These are phyloP conservation scores for Sitta europaea DNA, from an alignment of 2,113 vertebrate species.

Conservation along the genomic window DNA sequence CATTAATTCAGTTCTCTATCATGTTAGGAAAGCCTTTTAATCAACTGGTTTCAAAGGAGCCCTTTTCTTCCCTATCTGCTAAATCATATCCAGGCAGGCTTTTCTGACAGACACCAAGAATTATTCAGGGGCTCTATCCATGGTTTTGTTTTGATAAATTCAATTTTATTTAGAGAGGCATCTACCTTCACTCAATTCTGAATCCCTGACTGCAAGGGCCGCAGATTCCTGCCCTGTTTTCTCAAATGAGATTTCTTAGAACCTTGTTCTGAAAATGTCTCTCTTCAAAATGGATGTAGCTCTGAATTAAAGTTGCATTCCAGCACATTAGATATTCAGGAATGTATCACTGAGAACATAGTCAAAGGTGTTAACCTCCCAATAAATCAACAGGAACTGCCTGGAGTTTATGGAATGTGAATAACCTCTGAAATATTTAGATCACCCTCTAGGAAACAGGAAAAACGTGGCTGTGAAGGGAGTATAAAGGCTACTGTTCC, in stretches of 20 bases:
- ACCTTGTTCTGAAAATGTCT: not conserved
- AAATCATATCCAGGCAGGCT: not conserved
- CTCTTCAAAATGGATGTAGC: not conserved
- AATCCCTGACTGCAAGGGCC: not conserved
- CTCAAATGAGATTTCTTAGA: not conserved
- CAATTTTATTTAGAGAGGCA: not conserved
- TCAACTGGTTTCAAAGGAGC: not conserved
- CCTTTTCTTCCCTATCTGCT: not conserved
- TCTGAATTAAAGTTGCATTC: not conserved
- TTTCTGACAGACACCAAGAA: not conserved
- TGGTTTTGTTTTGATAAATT: not conserved
- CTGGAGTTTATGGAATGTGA: not conserved
- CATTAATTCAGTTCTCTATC: not conserved
- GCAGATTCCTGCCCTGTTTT: not conserved
- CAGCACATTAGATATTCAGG: not conserved
- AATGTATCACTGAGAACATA: not conserved
- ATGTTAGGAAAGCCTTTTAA: not conserved
- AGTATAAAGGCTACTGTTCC: not conserved
- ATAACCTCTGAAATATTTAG: not conserved
- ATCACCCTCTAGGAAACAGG: not conserved
- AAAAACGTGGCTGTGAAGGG: not conserved
- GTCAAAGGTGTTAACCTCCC: not conserved
- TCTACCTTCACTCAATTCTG: not conserved
- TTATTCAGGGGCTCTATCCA: not conserved
- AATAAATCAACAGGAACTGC: not conserved